A percentile compares a stretch with the other conserved stretches of the same genome.
Evolutionary conservation across 2,888 invertebrate species (phyloP).

Genomic region (Dromius quadrimaculatus): DNA sequence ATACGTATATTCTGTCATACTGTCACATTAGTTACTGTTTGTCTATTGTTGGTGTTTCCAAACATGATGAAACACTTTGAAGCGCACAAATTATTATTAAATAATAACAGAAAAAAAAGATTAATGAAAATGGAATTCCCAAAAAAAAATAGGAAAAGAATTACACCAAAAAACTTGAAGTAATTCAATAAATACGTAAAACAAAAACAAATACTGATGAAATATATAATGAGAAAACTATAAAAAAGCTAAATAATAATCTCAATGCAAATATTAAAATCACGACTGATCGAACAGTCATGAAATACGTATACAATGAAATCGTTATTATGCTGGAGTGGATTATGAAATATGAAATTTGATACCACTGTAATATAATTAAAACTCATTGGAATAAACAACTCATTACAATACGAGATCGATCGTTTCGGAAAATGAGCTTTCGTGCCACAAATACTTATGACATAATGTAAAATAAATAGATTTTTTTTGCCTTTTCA

Average conservation of each 20-base stretch:
- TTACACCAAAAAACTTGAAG: slow-evolving; percentile 11
- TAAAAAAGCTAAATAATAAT: slow-evolving; percentile 34
- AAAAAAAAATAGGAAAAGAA: no score
- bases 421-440: not conserved
- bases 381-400: slow-evolving; percentile 26
- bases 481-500: no score
- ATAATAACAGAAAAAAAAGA: no score
- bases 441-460: no score
- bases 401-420: slow-evolving; percentile 27
- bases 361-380: slow-evolving; percentile 29
- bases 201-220: slow-evolving; percentile 25
- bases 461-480: no score
- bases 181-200: slow-evolving; percentile 19
- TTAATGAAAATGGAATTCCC: no score
- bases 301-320: slow-evolving; percentile 24
- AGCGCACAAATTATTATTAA: no score
- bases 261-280: slow-evolving; percentile 18
- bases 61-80: no score
- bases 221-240: slow-evolving; percentile 35
- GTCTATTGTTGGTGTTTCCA: no score
- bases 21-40: no score
- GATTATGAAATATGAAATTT: slow-evolving; percentile 11
- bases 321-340: slow-evolving; percentile 14
- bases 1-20: slow-evolving; percentile 11
- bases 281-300: slow-evolving; percentile 21